Evolutionary conservation across 2,888 invertebrate genomes (phyloP).

Genomic region (Harpagoxenus sublaevis): DNA sequence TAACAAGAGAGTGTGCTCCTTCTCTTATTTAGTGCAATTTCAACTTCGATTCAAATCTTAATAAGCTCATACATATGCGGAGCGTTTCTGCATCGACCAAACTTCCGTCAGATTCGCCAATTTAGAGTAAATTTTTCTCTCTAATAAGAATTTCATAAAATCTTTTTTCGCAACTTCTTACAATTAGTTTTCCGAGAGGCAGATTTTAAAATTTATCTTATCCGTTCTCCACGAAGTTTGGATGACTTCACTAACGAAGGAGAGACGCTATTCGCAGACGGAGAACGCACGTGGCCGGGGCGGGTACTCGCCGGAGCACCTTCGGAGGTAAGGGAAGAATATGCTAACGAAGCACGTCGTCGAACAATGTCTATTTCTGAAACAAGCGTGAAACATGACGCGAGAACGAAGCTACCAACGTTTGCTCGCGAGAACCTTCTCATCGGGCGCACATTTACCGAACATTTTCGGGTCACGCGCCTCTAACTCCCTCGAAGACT

Average conservation of each 20-base stretch:
- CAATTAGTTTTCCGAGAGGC: neutral
- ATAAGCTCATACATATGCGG: conserved; percentile 21
- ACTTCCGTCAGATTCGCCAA: neutral
- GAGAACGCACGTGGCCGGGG: neutral
- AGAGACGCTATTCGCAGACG: neutral
- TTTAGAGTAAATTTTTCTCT: neutral
- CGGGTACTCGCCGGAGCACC: neutral
- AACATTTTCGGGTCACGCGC: conserved; percentile 32
- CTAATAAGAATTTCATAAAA: conserved; percentile 1
- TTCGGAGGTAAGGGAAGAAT: conserved; percentile 42
- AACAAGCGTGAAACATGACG: conserved; percentile 46
- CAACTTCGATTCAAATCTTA: neutral
- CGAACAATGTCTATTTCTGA: conserved; percentile 61
- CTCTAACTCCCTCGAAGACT: too few relatives aligned
- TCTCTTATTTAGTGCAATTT: conserved; percentile 2
- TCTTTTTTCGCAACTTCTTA: neutral
- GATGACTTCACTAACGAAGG: conserved; percentile 20
- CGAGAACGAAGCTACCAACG: conserved; percentile 20
- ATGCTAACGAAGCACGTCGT: conserved; percentile 45
- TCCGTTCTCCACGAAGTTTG: neutral
- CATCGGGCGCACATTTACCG: conserved; percentile 37
- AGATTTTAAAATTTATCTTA: conserved; percentile 19
- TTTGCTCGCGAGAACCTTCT: conserved; percentile 1
- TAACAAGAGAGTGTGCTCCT: too few relatives aligned
- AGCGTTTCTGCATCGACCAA: neutral